Base-by-base conservation (phyloP, 30 jellyfish, hydroid and myxozoan species). In the Aurelia coerulea region DNA sequence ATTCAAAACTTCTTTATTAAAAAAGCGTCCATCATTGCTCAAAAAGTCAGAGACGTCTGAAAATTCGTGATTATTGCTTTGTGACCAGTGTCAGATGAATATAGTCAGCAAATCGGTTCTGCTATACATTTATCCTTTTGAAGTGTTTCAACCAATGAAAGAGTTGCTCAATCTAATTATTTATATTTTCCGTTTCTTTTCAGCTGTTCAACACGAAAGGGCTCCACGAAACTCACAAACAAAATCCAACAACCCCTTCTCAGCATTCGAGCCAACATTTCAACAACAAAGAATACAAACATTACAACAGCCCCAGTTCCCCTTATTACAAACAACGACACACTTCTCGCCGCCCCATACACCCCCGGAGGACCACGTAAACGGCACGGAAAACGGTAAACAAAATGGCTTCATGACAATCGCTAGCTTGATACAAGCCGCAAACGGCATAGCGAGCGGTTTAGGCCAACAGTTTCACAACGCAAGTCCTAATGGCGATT, bases 151-250 rank as follows among this genome's bases (percentile, higher is more conserved):
- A 0, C 49, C 5, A 37, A 2, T 37, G 5, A 37, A 37, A 37
- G 49, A 37, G 5, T 0, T 37, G 49, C 56, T 6, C 8, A 7
- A 8, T 46, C 12, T 46, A 46, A 46, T 7, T 0, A 2, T 9
- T 0, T 1, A 8, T 9, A 9, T 9, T 46, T 46, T 6, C 15
- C 56, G 2, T 46, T 46, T 46, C 56, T 0, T 46, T 76, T 17
- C 75, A 95, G 99, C 99, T 49, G 99, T 95, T 3, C 99, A 95
- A 49, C 99, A 95, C 58, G 99, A 95, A 62, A 58, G 99, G 60
- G 96, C 99, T 7, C 99, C 99, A 50, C 53, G 99, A 85, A 86
- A 80, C 35, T 72, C 95, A 49, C 97, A 85, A 68, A 23, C 83
- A 58, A 81, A 88, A 80, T 5, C 78, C 29, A 80, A 62, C 74